These are phyloP conservation scores for Acarapis woodi DNA, from an alignment of 1,140 invertebrate species.

Conservation along the genomic window DNA sequence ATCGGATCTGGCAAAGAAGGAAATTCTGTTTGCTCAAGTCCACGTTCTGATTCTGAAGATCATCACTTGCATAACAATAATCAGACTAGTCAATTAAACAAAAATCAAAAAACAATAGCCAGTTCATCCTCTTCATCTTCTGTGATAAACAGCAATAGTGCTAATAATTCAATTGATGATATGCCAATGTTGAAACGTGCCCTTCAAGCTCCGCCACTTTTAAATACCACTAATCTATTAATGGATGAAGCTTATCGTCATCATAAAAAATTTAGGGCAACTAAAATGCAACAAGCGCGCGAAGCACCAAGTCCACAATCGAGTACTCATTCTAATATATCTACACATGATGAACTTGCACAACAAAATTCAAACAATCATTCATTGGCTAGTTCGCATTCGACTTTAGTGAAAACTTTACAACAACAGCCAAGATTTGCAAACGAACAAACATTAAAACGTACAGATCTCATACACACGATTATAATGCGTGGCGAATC, in stretches of 20 bases:
- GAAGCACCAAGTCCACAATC: conserved; percentile 6
- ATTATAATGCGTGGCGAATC: conserved; percentile 32
- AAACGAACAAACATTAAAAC: conserved; percentile 58
- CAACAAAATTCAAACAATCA: conserved; percentile 6
- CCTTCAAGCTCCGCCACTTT: conserved; percentile 53
- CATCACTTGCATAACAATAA: too few relatives aligned
- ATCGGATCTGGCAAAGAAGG: conserved; percentile 51
- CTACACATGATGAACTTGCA: conserved; percentile 3
- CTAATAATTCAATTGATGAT: conserved; percentile 35
- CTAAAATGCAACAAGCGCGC: conserved; percentile 21
- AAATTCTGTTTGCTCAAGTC: conserved; percentile 40
- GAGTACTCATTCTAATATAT: background rate
- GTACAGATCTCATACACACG: conserved; percentile 58
- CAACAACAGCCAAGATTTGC: conserved; percentile 51
- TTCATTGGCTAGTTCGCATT: conserved; percentile 46
- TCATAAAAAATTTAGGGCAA: conserved; percentile 62
- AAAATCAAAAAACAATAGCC: conserved; percentile 19
- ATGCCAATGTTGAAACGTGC: conserved; percentile 76
- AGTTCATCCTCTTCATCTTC: conserved; percentile 13
- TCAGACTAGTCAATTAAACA: too few relatives aligned
- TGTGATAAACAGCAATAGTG: conserved; percentile 23
- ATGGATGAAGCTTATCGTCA: conserved; percentile 83
- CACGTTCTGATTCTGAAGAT: conserved; percentile 46
- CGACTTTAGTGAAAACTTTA: conserved; percentile 48
- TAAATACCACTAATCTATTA: conserved; percentile 33